phyloP scores from a whole-genome alignment of 2,888 invertebrate genomes.

The Microplitis manilae region DNA sequence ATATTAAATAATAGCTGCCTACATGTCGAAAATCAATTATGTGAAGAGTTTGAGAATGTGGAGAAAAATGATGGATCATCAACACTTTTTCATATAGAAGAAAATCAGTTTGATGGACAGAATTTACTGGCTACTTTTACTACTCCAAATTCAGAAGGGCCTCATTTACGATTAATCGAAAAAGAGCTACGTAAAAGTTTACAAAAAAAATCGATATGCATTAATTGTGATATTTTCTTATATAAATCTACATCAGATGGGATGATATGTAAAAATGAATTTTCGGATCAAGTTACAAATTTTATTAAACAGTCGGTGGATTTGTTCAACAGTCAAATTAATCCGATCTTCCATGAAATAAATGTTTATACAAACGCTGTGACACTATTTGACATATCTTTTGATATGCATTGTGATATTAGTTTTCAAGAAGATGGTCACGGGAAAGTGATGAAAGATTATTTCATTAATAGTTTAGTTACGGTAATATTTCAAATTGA shows the following conservation, averaged over 20 bases:
- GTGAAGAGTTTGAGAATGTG: too few species aligned
- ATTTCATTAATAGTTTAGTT: constrained; percentile 10
- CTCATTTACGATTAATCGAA: too few species aligned
- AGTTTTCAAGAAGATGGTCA: too few species aligned
- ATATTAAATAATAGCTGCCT: too few species aligned
- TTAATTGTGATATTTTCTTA: background rate
- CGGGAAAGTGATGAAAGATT: background rate
- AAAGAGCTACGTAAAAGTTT: background rate
- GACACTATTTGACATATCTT: too few species aligned
- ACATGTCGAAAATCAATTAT: too few species aligned
- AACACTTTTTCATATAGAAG: too few species aligned
- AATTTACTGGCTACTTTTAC: too few species aligned
- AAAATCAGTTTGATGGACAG: too few species aligned
- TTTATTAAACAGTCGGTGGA: background rate
- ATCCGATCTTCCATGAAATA: background rate
- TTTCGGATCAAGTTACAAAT: background rate
- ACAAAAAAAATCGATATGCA: background rate
- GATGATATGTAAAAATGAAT: background rate
- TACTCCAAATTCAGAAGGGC: too few species aligned
- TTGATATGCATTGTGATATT: too few species aligned
- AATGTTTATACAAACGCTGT: constrained; percentile 1
- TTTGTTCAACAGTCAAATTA: background rate
- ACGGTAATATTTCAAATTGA: background rate
- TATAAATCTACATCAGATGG: background rate
- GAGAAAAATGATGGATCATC: too few species aligned